Conservation (phyloP, 2,113 vertebrate genomes). For the Lampris megalopsis region DNA sequence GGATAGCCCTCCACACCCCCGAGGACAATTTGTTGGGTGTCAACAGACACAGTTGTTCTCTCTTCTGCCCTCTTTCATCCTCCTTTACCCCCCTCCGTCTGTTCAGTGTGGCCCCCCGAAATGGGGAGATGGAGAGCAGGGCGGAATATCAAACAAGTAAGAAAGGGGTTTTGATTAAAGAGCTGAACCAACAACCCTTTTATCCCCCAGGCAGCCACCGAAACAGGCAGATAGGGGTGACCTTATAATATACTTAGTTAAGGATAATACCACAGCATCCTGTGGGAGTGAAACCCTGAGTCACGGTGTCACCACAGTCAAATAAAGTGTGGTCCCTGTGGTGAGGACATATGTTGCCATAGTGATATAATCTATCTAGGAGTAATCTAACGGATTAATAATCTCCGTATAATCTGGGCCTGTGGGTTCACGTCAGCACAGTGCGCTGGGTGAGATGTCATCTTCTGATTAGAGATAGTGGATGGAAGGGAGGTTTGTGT, state of each 20-base stretch:
- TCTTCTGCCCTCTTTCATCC: conserved; percentile 13
- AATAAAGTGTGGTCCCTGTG: conserved; percentile 40
- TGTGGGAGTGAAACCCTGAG: conserved; percentile 28
- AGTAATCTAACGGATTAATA: conserved; percentile 63
- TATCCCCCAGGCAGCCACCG: background rate
- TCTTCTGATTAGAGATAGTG: conserved; percentile 52
- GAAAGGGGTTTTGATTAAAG: conserved; percentile 22
- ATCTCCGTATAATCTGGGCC: conserved; percentile 69
- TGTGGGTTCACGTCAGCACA: conserved; percentile 46
- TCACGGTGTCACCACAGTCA: conserved; percentile 42
- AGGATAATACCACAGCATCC: conserved; percentile 40
- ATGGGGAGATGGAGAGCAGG: background rate
- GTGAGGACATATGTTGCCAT: conserved; percentile 61
- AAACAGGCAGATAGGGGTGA: background rate
- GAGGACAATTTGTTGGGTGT: no score
- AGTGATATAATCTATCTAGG: conserved; percentile 57
- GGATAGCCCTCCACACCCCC: background rate
- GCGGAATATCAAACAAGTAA: background rate
- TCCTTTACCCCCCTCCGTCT: conserved; percentile 15
- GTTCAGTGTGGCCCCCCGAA: background rate
- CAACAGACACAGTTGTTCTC: conserved; percentile 10
- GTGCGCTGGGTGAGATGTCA: conserved; percentile 51
- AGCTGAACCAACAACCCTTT: conserved; percentile 3
- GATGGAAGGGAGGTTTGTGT: background rate
- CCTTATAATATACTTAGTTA: conserved; percentile 18